A percentile compares a stretch with the other conserved stretches of the same genome.
Evolutionary conservation across 2,888 invertebrate genomes (phyloP).

Genomic region (Eulithis prunata): DNA sequence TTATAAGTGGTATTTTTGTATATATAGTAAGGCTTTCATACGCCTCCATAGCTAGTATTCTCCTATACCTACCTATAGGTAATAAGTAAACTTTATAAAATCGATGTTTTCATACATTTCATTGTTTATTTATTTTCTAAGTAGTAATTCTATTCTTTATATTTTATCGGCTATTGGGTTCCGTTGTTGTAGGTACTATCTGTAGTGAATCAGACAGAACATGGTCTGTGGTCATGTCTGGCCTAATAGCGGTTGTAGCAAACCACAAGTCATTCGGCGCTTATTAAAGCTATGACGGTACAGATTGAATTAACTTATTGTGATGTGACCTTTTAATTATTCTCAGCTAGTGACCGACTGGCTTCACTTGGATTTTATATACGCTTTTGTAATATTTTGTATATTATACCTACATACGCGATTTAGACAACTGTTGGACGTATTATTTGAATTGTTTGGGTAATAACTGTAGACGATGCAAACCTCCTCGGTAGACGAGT

Average conservation of each 20-base stretch:
- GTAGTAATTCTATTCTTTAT: too few relatives aligned
- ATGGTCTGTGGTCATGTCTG: slow-evolving; percentile 58
- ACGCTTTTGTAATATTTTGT: not conserved
- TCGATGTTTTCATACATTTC: not conserved
- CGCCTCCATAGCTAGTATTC: too few relatives aligned
- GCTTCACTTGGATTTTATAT: not conserved
- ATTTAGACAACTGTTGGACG: too few relatives aligned
- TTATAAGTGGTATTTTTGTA: slow-evolving; percentile 18
- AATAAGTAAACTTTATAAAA: too few relatives aligned
- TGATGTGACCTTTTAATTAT: slow-evolving; percentile 47
- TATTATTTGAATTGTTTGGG: too few relatives aligned
- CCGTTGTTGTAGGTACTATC: slow-evolving; percentile 33
- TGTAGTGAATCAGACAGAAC: slow-evolving; percentile 49
- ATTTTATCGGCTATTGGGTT: slow-evolving; percentile 24
- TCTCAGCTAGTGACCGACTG: slow-evolving; percentile 12
- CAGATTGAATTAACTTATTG: slow-evolving; percentile 78
- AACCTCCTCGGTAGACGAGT: too few relatives aligned
- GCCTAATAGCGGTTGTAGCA: slow-evolving; percentile 54
- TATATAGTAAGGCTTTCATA: slow-evolving; percentile 9
- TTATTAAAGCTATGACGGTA: slow-evolving; percentile 73
- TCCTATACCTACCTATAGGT: too few relatives aligned
- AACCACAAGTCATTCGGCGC: slow-evolving; percentile 74
- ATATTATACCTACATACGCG: too few relatives aligned
- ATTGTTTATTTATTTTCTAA: not conserved
- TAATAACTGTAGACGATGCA: too few relatives aligned